These are phyloP conservation scores for Aldabrachelys gigantea DNA, from an alignment of 2,113 vertebrate genomes.

Conservation along the genomic window DNA sequence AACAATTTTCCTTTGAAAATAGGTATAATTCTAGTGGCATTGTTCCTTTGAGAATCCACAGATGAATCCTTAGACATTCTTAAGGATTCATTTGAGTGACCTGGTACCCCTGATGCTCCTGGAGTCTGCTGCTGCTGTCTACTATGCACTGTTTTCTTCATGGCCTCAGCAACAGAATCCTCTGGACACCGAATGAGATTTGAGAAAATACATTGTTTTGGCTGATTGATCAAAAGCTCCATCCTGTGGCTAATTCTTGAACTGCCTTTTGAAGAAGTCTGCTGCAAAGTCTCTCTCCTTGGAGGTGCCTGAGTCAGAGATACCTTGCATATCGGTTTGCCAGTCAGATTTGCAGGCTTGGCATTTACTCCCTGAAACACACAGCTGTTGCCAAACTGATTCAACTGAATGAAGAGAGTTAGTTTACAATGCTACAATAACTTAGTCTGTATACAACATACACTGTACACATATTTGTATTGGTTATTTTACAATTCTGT, in stretches of 20 bases:
- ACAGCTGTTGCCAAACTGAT: slow-evolving; percentile 27
- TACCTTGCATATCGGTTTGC: slow-evolving; percentile 60
- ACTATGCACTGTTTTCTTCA: neutral
- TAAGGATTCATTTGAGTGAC: neutral
- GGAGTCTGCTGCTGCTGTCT: neutral
- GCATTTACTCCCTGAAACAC: slow-evolving; percentile 76
- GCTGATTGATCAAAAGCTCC: slow-evolving; percentile 57
- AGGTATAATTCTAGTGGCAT: slow-evolving; percentile 78
- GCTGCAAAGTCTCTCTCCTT: neutral
- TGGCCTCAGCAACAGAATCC: neutral
- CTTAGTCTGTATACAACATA: neutral
- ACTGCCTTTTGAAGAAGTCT: neutral
- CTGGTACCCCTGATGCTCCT: neutral
- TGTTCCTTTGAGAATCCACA: neutral
- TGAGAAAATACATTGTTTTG: accelerated
- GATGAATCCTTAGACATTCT: neutral
- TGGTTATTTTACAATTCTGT: neutral
- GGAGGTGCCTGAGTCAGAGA: slow-evolving; percentile 67
- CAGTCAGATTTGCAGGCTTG: slow-evolving; percentile 73
- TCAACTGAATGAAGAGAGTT: neutral
- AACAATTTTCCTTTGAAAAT: slow-evolving; percentile 81
- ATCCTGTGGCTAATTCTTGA: slow-evolving; percentile 62
- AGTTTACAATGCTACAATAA: neutral
- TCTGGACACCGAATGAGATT: accelerated
- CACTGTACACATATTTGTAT: neutral